These are phyloP conservation scores for Echinarachnius parma DNA, from an alignment of 53 echinoderm and acorn worm species.

Conservation along the genomic window DNA sequence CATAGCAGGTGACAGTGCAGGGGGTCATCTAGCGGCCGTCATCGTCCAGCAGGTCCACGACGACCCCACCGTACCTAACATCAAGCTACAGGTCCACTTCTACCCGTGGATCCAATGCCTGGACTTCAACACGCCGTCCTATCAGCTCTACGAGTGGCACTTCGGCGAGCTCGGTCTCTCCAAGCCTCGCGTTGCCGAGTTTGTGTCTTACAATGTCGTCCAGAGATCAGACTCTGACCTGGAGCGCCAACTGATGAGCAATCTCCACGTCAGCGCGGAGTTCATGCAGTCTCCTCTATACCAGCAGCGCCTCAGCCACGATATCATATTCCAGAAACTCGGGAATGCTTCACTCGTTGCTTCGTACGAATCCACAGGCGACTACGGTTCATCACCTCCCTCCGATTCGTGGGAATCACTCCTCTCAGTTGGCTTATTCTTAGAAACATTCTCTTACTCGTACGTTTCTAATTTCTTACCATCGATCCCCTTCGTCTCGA, in stretches of 20 bases:
- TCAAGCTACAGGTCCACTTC: constrained; percentile 63
- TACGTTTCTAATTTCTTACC: too few species aligned
- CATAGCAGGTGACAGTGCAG: constrained; percentile 75
- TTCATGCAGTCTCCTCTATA: constrained; percentile 32
- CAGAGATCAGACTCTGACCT: constrained; percentile 48
- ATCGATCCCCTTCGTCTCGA: too few species aligned
- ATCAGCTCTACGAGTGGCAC: constrained; percentile 42
- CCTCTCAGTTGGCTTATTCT: too few species aligned
- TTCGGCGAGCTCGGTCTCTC: constrained; percentile 39
- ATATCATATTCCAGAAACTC: constrained; percentile 17
- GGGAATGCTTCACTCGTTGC: constrained; percentile 10
- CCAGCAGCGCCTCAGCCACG: constrained; percentile 1
- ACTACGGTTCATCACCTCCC: too few species aligned
- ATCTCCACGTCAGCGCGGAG: constrained; percentile 50
- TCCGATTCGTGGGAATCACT: too few species aligned
- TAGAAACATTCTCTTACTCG: too few species aligned
- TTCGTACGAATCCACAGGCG: too few species aligned
- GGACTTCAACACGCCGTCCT: constrained; percentile 67
- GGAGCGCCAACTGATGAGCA: constrained; percentile 17
- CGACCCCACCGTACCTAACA: constrained; percentile 52
- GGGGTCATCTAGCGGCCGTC: constrained; percentile 68
- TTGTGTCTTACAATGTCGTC: constrained; percentile 37
- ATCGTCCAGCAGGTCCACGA: constrained; percentile 52
- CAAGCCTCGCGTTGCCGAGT: constrained; percentile 12
- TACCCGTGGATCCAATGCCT: constrained; percentile 66